Evolutionary conservation across 37 sponge, comb jelly and placozoan species (phyloP).

Genomic region (Tethya wilhelma): DNA sequence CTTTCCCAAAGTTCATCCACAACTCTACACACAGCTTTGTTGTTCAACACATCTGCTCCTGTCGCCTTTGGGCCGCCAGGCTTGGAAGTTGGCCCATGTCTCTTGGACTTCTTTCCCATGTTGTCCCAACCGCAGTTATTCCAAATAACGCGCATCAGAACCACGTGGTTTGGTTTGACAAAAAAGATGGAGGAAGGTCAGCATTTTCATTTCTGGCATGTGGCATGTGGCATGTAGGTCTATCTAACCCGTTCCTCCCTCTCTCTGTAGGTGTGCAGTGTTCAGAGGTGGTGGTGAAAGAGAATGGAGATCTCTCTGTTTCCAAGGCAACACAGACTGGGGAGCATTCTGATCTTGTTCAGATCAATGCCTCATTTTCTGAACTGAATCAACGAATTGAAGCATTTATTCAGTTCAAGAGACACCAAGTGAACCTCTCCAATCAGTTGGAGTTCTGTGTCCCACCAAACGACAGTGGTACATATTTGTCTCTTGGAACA

Average conservation of each 20-base stretch:
- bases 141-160: constrained; percentile 26
- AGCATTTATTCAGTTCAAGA: constrained; percentile 55
- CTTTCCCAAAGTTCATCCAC: constrained; percentile 65
- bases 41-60: constrained; percentile 11
- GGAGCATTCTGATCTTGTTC: neutral
- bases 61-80: neutral
- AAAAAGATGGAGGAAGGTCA: neutral
- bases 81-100: constrained; percentile 15
- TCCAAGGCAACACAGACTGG: neutral
- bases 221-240: too few relatives aligned
- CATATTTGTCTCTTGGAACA: too few relatives aligned
- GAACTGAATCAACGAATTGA: neutral
- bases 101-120: neutral
- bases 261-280: too few relatives aligned
- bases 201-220: too few relatives aligned
- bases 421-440: constrained; percentile 56
- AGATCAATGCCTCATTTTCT: neutral
- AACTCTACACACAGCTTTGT: constrained; percentile 32
- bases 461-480: too few relatives aligned
- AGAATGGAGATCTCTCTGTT: too few relatives aligned
- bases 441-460: constrained; percentile 69
- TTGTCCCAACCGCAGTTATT: constrained; percentile 7
- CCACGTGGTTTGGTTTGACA: neutral
- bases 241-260: too few relatives aligned
- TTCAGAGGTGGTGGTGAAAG: too few relatives aligned